Evolutionary conservation across 2,797 vertebrate genomes (phyloP).

Genomic region (Thamnophis elegans): DNA sequence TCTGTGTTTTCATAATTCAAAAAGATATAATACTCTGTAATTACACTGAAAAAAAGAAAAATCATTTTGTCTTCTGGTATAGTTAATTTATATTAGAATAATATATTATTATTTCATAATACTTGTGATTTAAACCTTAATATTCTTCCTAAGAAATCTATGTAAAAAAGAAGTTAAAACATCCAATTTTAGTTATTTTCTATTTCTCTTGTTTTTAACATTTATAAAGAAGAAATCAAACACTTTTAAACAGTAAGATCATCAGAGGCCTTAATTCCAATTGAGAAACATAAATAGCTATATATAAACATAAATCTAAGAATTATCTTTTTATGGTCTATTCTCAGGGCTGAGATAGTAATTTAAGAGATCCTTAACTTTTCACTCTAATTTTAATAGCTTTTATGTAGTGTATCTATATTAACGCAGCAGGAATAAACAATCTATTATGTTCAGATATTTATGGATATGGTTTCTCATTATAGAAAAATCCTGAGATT

Average conservation of each 20-base stretch:
- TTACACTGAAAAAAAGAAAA: not conserved
- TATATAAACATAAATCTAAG: too few relatives aligned
- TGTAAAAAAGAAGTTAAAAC: not conserved
- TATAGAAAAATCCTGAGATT: not conserved
- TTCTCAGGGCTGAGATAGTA: not conserved
- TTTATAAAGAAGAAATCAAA: not conserved
- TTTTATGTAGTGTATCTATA: not conserved
- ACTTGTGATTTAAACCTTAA: not conserved
- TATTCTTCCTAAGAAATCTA: not conserved
- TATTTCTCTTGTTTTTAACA: not conserved
- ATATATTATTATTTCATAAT: not conserved
- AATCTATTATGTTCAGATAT: not conserved
- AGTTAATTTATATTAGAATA: not conserved
- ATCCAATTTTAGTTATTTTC: not conserved
- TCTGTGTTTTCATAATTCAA: not conserved
- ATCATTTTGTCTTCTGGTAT: not conserved
- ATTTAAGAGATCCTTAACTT: not conserved
- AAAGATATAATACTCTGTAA: not conserved
- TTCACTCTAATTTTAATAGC: not conserved
- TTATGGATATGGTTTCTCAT: not conserved
- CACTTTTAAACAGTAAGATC: not conserved
- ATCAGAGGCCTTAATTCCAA: not conserved
- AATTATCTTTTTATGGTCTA: not conserved
- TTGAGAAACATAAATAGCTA: not conserved
- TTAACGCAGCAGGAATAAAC: not conserved